phyloP scores from a whole-genome alignment of 2,113 vertebrate species.

The Pampusana beccarii region DNA sequence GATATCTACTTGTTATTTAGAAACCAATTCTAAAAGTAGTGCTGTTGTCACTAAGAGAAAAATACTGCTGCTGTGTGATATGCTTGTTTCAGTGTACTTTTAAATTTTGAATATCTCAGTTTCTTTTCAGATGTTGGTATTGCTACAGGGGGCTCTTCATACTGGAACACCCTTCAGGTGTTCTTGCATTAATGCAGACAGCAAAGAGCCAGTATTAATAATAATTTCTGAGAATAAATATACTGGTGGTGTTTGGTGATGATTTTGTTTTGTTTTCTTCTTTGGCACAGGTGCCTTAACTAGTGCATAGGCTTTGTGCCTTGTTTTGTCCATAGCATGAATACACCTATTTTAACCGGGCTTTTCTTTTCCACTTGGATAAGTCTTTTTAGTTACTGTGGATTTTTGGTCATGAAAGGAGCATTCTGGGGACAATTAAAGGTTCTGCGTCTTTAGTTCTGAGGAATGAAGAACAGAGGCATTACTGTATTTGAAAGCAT shows the following conservation, averaged over 20 bases:
- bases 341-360: background rate
- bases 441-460: too few relatives aligned
- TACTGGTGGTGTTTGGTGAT: background rate
- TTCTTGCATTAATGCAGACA: background rate
- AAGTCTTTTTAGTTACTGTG: background rate
- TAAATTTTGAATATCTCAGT: background rate
- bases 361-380: background rate
- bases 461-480: too few relatives aligned
- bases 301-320: background rate
- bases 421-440: too few relatives aligned
- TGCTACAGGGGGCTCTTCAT: background rate
- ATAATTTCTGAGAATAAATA: background rate
- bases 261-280: background rate
- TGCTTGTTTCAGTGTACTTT: background rate
- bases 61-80: background rate
- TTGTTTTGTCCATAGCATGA: background rate
- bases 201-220: background rate
- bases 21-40: background rate
- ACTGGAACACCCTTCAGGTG: background rate
- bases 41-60: background rate
- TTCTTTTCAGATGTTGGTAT: background rate
- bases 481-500: too few relatives aligned
- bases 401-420: too few relatives aligned
- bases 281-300: background rate
- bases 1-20: background rate